Evolutionary conservation across 1,140 invertebrate species (phyloP).

Genomic region (Antheraea mylitta): DNA sequence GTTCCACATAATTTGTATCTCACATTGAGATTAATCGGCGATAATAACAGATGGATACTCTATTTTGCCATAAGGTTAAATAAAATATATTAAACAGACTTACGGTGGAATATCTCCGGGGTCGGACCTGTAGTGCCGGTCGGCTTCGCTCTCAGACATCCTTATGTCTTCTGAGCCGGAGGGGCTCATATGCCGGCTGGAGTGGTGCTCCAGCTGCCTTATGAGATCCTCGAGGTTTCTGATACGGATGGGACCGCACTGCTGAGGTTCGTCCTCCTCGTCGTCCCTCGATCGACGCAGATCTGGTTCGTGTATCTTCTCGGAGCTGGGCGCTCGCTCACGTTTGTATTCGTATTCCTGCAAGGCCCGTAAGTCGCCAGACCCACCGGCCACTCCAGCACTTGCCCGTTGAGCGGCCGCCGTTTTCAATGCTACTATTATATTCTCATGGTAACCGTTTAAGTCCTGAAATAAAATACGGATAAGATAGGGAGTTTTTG

Average conservation of each 20-base stretch:
- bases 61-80: too few species aligned
- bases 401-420: constrained; percentile 85
- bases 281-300: constrained; percentile 71
- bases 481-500: too few species aligned
- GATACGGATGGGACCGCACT: constrained; percentile 89
- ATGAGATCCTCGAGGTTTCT: constrained; percentile 95
- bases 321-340: constrained; percentile 82
- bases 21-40: too few species aligned
- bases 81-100: constrained; percentile 26
- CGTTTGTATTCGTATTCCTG: constrained; percentile 81
- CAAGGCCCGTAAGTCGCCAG: constrained; percentile 82
- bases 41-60: too few species aligned
- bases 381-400: constrained; percentile 83
- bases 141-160: constrained; percentile 94
- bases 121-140: constrained; percentile 92
- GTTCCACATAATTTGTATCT: too few species aligned
- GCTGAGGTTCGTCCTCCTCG: constrained; percentile 84
- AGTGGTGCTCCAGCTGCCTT: constrained; percentile 93
- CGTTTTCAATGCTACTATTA: constrained; percentile 91
- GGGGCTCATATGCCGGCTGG: constrained; percentile 92
- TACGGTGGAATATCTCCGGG: constrained; percentile 80
- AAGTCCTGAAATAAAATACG: constrained; percentile 83
- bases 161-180: constrained; percentile 94
- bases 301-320: constrained; percentile 83
- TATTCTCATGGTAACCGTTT: constrained; percentile 95